These are phyloP conservation scores for Galaxias olidus DNA, from an alignment of 2,797 vertebrate species.

Conservation along the genomic window DNA sequence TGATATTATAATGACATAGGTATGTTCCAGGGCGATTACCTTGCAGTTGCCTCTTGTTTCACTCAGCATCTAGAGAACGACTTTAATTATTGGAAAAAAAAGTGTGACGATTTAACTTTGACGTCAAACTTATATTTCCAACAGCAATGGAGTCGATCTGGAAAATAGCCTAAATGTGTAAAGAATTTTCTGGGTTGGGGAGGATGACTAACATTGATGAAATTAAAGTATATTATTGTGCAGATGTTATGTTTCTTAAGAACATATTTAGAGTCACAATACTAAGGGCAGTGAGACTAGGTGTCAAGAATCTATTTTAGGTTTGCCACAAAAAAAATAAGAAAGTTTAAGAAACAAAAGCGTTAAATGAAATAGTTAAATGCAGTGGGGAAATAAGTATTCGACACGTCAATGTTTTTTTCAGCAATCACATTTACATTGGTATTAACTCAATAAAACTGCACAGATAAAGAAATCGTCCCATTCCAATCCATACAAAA, in stretches of 20 bases:
- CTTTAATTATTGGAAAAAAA: not conserved
- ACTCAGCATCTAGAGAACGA: not conserved
- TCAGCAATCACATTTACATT: too few relatives aligned
- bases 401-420: too few relatives aligned
- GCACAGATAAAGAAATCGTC: too few relatives aligned
- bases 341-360: constrained; percentile 37
- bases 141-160: constrained; percentile 44
- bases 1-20: constrained; percentile 47
- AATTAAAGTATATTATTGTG: constrained; percentile 24
- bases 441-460: too few relatives aligned
- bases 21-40: constrained; percentile 64
- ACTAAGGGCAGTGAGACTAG: constrained; percentile 37
- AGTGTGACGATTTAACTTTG: not conserved
- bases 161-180: constrained; percentile 49
- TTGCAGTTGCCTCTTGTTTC: constrained; percentile 32
- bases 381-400: too few relatives aligned
- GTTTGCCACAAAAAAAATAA: constrained; percentile 26
- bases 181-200: constrained; percentile 35
- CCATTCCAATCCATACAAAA: too few relatives aligned
- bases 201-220: constrained; percentile 46
- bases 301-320: constrained; percentile 13
- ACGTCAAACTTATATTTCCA: constrained; percentile 23
- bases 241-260: constrained; percentile 32
- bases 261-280: constrained; percentile 39
- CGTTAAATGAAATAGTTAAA: constrained; percentile 18